Percentiles rank a stretch among this genome's conserved stretches.
These are phyloP conservation scores for Drosophila testacea DNA, from an alignment of 2,888 invertebrate species.

Conservation along the genomic window DNA sequence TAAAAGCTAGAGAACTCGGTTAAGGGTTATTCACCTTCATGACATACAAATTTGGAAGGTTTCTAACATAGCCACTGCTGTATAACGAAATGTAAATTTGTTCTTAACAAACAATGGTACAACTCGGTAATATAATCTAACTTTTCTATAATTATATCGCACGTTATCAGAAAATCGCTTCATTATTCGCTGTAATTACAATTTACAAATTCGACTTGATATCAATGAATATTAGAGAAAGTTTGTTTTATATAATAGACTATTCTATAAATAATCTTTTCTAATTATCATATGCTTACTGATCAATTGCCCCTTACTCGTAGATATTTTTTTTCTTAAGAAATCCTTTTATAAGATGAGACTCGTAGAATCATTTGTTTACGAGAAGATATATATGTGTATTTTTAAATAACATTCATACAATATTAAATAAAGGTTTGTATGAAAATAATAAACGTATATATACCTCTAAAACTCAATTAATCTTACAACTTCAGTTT, in stretches of 20 bases:
- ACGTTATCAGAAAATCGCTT: too few species aligned
- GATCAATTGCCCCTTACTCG: not conserved
- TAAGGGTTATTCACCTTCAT: constrained; percentile 16
- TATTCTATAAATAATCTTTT: not conserved
- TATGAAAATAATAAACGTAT: constrained; percentile 35
- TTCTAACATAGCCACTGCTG: constrained; percentile 1
- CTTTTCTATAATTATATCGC: not conserved
- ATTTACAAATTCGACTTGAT: too few species aligned
- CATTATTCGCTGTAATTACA: too few species aligned
- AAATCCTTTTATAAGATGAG: not conserved
- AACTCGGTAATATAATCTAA: not conserved
- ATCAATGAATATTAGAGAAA: too few species aligned
- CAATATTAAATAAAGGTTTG: constrained; percentile 22
- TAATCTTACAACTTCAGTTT: constrained; percentile 47
- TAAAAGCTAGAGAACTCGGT: constrained; percentile 1
- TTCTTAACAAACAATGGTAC: not conserved
- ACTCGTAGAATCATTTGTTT: constrained; percentile 15
- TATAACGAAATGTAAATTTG: not conserved
- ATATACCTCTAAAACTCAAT: constrained; percentile 39
- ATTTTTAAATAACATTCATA: constrained; percentile 70
- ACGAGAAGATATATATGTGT: constrained; percentile 61
- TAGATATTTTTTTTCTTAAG: constrained; percentile 10
- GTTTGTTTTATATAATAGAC: too few species aligned
- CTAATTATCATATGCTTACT: not conserved
- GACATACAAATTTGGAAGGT: constrained; percentile 8